A percentile compares a stretch with the other conserved stretches of the same genome.
Evolutionary conservation across 1,140 invertebrate genomes (phyloP).

Genomic region (Lepeophtheirus salmonis): DNA sequence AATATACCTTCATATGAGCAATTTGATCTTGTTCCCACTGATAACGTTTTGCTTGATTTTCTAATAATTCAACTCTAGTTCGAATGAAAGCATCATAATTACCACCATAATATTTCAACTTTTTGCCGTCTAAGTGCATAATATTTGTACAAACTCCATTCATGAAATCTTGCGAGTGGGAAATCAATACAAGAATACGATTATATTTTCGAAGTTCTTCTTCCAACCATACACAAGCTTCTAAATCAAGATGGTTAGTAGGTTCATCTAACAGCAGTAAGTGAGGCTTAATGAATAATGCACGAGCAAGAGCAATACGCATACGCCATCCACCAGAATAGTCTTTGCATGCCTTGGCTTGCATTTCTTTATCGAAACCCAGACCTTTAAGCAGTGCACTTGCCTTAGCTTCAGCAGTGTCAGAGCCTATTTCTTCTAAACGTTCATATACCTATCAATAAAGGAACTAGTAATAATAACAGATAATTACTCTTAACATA

Average conservation of each 20-base stretch:
- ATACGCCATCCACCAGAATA: conserved; percentile 98
- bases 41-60: conserved; percentile 98
- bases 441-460: conserved; percentile 68
- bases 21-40: conserved; percentile 99
- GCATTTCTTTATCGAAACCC: conserved; percentile 88
- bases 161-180: conserved; percentile 98
- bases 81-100: conserved; percentile 90
- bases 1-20: conserved; percentile 82
- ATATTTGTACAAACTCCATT: conserved; percentile 99
- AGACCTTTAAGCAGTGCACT: conserved; percentile 88
- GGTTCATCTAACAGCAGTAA: conserved; percentile 39
- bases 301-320: conserved; percentile 85
- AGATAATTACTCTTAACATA: too few species aligned
- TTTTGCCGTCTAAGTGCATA: conserved; percentile 80
- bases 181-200: conserved; percentile 91
- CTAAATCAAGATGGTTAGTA: conserved; percentile 52
- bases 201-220: conserved; percentile 91
- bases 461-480: too few species aligned
- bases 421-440: conserved; percentile 85
- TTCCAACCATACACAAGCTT: conserved; percentile 97
- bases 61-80: conserved; percentile 76
- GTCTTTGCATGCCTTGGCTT: conserved; percentile 69
- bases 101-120: conserved; percentile 81
- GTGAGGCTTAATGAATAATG: conserved; percentile 34
- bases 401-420: conserved; percentile 80